These are phyloP conservation scores for Peromyscus melanophrys DNA, from an alignment of 2,797 vertebrate species.

Conservation along the genomic window DNA sequence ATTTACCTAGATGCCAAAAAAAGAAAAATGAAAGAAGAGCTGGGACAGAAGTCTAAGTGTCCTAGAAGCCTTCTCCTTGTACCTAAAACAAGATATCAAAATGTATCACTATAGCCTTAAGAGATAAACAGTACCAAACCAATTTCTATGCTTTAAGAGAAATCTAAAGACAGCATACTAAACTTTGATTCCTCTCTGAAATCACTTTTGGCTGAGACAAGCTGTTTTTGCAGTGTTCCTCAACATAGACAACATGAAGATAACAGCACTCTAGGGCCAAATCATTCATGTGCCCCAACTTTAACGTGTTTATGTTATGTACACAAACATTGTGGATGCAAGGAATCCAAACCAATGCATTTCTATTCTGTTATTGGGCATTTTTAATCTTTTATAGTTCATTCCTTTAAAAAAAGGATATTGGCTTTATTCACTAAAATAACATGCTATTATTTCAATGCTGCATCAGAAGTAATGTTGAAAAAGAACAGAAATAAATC, in stretches of 20 bases:
- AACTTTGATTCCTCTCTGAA: conserved; percentile 49
- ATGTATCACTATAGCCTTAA: background rate
- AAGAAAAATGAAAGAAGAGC: background rate
- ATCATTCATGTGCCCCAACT: background rate
- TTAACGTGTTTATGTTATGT: conserved; percentile 26
- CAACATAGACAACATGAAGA: conserved; percentile 34
- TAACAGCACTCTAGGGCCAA: conserved; percentile 54
- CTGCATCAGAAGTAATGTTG: background rate
- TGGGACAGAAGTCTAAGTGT: background rate
- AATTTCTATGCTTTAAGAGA: conserved; percentile 25
- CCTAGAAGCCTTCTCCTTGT: background rate
- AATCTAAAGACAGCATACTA: background rate
- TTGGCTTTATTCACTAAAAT: conserved; percentile 63
- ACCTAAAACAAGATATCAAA: conserved; percentile 14
- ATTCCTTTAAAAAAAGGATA: conserved; percentile 49
- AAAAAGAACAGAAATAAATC: conserved; percentile 55
- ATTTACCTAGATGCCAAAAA: background rate
- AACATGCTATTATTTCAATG: conserved; percentile 69
- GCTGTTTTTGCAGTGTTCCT: conserved; percentile 40
- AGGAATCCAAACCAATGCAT: background rate
- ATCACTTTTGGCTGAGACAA: conserved; percentile 16
- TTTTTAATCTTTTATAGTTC: conserved; percentile 57
- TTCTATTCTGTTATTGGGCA: conserved; percentile 1
- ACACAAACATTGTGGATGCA: conserved; percentile 40
- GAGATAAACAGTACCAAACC: background rate